phyloP scores from a whole-genome alignment of 1,140 invertebrate genomes.

The Drosophila rufa region DNA sequence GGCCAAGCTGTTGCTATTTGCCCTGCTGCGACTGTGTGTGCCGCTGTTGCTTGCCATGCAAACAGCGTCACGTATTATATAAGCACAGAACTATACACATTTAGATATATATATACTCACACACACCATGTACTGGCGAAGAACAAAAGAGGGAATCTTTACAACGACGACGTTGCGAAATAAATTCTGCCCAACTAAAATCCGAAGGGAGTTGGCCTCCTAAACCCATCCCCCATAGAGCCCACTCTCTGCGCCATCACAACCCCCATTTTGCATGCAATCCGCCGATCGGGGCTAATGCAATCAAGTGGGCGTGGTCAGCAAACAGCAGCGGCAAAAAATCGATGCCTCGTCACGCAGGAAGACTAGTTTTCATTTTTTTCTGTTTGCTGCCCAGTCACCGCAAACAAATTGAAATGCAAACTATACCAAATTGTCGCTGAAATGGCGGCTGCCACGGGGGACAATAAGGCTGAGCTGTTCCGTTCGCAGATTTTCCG shows the following conservation, averaged over 20 bases:
- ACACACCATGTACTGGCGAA: conserved; percentile 1
- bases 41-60: conserved; percentile 42
- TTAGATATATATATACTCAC: conserved; percentile 10
- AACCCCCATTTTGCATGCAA: conserved; percentile 42
- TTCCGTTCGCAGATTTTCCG: neutral
- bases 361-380: conserved; percentile 11
- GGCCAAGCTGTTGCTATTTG: conserved; percentile 68
- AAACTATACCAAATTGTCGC: conserved; percentile 34
- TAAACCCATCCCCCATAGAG: neutral
- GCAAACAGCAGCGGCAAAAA: conserved; percentile 24
- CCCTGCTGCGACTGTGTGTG: conserved; percentile 29
- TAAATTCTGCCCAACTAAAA: conserved; percentile 36
- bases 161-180: conserved; percentile 39
- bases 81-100: conserved; percentile 36
- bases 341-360: conserved; percentile 52
- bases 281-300: conserved; percentile 46
- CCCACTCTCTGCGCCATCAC: neutral
- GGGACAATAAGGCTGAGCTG: neutral
- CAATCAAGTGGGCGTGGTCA: conserved; percentile 70
- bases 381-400: conserved; percentile 8
- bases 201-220: conserved; percentile 26
- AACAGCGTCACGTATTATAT: conserved; percentile 65
- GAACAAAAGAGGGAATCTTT: conserved; percentile 47
- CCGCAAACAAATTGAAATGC: conserved; percentile 53
- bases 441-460: conserved; percentile 6